A percentile compares a stretch with the other conserved stretches of the same genome.
Evolutionary conservation across 2,113 vertebrate genomes (phyloP).

Genomic region (Dasyprocta punctata): DNA sequence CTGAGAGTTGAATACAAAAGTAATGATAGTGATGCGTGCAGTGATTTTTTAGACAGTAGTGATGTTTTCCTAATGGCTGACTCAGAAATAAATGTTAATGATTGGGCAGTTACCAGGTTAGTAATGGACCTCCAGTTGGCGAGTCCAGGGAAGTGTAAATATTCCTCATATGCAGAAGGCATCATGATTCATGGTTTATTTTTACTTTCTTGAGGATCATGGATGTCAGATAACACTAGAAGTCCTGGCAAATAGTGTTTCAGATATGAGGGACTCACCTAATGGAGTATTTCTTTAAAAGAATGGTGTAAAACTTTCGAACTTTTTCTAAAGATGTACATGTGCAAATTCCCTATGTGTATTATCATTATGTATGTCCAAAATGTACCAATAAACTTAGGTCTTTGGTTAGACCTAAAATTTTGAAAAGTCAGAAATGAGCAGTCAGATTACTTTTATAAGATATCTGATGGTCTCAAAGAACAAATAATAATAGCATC

Average conservation of each 20-base stretch:
- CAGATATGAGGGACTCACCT: accelerated
- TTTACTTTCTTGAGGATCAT: neutral
- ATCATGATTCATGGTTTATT: too few species aligned
- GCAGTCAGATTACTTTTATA: neutral
- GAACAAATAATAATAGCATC: neutral
- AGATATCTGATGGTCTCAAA: neutral
- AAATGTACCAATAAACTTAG: neutral
- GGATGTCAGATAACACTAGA: neutral
- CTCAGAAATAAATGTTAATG: neutral
- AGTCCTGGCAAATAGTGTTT: neutral
- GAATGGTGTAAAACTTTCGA: neutral
- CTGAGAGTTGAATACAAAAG: neutral
- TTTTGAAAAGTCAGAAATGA: neutral
- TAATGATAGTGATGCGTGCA: neutral
- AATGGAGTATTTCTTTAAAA: neutral
- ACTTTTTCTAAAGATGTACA: neutral
- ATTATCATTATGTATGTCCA: neutral
- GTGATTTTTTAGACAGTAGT: neutral
- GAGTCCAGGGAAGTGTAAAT: neutral
- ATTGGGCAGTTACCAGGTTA: neutral
- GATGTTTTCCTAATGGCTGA: neutral
- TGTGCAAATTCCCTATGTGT: neutral
- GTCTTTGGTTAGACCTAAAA: neutral
- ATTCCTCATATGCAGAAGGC: neutral
- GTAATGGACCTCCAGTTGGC: neutral